These are phyloP conservation scores for Hemicordylus capensis DNA, from an alignment of 2,113 vertebrate species.

Conservation along the genomic window DNA sequence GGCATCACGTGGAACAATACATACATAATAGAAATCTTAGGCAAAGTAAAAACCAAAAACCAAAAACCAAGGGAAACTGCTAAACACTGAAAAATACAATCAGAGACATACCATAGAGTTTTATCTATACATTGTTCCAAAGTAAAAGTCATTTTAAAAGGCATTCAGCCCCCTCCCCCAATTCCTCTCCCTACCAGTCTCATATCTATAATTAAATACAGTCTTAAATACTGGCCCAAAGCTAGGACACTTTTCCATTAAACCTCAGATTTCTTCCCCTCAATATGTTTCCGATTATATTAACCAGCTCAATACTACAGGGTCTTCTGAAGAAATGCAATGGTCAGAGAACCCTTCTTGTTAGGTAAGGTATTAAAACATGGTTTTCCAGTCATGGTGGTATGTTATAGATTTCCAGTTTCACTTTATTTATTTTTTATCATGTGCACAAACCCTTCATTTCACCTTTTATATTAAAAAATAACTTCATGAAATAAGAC, in stretches of 20 bases:
- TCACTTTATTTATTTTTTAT: conserved; percentile 66
- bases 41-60: conserved; percentile 53
- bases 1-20: conserved; percentile 8
- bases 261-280: conserved; percentile 37
- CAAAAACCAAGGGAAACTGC: conserved; percentile 58
- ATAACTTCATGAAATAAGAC: conserved; percentile 70
- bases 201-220: conserved; percentile 72
- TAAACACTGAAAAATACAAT: conserved; percentile 69
- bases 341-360: conserved; percentile 41
- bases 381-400: conserved; percentile 25
- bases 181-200: conserved; percentile 54
- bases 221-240: conserved; percentile 60
- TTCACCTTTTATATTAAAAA: conserved; percentile 73
- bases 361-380: conserved; percentile 16
- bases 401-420: conserved; percentile 72
- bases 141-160: conserved; percentile 62
- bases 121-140: conserved; percentile 73
- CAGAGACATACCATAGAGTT: conserved; percentile 67
- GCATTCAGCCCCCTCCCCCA: conserved; percentile 45
- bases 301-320: conserved; percentile 52
- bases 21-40: conserved; percentile 25
- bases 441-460: conserved; percentile 72
- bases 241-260: conserved; percentile 54
- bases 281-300: conserved; percentile 70
- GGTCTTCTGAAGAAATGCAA: conserved; percentile 59